phyloP scores from a whole-genome alignment of 2,797 vertebrate species.

The Lagorchestes hirsutus region DNA sequence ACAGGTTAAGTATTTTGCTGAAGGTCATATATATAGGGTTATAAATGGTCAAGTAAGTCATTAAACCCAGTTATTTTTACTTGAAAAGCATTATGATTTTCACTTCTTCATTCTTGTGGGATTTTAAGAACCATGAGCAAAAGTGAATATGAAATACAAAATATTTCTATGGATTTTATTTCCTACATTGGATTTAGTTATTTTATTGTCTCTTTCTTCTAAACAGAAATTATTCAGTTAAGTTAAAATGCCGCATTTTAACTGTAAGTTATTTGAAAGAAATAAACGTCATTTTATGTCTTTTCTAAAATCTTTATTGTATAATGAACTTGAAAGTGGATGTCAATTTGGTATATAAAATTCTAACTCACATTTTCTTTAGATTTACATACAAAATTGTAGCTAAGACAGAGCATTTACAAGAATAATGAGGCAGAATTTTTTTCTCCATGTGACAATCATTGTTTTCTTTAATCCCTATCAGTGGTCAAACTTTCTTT shows the following conservation, averaged over 20 bases:
- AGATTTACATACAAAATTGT: not conserved
- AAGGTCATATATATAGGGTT: no score
- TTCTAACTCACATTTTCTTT: slow-evolving; percentile 10
- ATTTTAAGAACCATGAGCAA: not conserved
- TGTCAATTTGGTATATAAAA: slow-evolving; percentile 1
- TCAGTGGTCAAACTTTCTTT: not conserved
- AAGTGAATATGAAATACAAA: not conserved
- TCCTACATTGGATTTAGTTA: not conserved
- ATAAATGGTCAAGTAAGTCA: no score
- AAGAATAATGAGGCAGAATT: slow-evolving; percentile 7
- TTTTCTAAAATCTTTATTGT: not conserved
- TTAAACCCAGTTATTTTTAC: no score
- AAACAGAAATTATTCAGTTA: no score
- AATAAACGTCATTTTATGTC: slow-evolving; percentile 6
- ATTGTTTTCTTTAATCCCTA: not conserved
- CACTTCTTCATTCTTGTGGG: no score
- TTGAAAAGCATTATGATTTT: no score
- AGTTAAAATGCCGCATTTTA: not conserved
- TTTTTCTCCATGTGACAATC: not conserved
- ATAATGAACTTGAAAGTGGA: slow-evolving; percentile 16
- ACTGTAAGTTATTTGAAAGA: not conserved
- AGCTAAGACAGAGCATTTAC: not conserved
- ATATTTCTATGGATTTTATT: not conserved
- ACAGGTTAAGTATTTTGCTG: no score
- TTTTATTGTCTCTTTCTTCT: slow-evolving; percentile 2